Conservation (phyloP, 2,797 vertebrate species). For the Urophycis tenuis region DNA sequence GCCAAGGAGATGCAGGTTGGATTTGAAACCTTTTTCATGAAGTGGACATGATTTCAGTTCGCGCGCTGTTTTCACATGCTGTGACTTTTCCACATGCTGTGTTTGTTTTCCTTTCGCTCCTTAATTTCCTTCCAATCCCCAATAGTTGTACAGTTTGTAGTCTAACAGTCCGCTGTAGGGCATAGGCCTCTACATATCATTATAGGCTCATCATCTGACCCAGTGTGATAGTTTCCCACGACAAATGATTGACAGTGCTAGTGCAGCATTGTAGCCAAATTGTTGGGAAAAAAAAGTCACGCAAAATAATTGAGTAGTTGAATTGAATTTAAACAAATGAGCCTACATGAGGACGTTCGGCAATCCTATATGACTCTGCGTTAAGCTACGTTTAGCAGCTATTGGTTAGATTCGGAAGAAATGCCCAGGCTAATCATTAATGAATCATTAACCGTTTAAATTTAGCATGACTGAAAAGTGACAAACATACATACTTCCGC, state of each 20-base stretch:
- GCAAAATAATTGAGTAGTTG: neutral
- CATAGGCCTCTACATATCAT: too few relatives aligned
- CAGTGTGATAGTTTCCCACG: too few relatives aligned
- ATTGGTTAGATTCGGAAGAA: neutral
- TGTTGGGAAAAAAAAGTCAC: too few relatives aligned
- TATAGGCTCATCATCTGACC: too few relatives aligned
- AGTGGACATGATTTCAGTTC: neutral
- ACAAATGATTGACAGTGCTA: neutral
- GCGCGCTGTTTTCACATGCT: neutral
- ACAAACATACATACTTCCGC: too few relatives aligned
- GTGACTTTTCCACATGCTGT: too few relatives aligned
- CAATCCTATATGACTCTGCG: neutral
- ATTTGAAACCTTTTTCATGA: neutral
- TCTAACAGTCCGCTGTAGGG: neutral
- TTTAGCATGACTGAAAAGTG: neutral
- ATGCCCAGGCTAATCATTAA: neutral
- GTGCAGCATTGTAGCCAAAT: neutral
- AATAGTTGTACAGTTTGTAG: constrained; percentile 29
- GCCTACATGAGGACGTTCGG: neutral
- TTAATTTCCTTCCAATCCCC: neutral
- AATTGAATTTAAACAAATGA: neutral
- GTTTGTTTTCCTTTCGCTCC: neutral
- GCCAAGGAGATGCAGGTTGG: constrained; percentile 67
- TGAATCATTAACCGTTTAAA: neutral
- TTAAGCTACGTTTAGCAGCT: too few relatives aligned